Base-by-base conservation (phyloP, 1,140 invertebrate genomes). In the Cepaea nemoralis region DNA sequence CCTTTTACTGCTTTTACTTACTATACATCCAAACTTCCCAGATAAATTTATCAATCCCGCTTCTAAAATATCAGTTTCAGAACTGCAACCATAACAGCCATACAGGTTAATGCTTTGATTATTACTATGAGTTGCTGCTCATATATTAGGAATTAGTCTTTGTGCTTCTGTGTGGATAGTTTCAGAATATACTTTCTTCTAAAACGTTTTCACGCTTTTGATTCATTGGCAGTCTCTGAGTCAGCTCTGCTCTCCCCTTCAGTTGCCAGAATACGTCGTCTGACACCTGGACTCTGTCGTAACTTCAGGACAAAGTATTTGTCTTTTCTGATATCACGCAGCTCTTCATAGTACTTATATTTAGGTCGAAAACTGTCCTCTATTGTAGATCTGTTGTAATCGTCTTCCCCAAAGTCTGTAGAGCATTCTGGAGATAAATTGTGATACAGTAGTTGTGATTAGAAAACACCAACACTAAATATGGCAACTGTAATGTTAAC, bases 321-420 rank as follows among this genome's bases (percentile, higher is more conserved):
- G 16, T 88, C 87, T 39, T 85, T 84, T 31, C 87, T 70, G 3
- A 85, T 78, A 67, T 88, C 87, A 50, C 82, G 67, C 35, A 88
- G 76, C 48, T 88, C 86, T 45, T 88, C 87, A 76, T 85, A 88
- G 81, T 84, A 88, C 82, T 88, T 88, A 77, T 88, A 88, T 77
- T 87, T 88, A 37, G 87, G 87, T 78, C 83, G 83, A 35, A 87
- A 86, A 59, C 82, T 81, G 33, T 84, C 81, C 22, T 84, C 80
- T 14, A 80, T 76, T 14, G 42, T 40, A 63, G 37, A 40, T 59
- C 31, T 74, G 67, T 83, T 83, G 74, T n/a, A 70, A 71, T 69
- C 83, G 50, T 39, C 83, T 82, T 55, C 85, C 80, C 82, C 40
- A 80, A 82, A 80, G 33, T 63, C 83, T 82, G 31, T 85, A 80